Conservation (phyloP, 2,113 vertebrate genomes). For the Coptodon rendalli region DNA sequence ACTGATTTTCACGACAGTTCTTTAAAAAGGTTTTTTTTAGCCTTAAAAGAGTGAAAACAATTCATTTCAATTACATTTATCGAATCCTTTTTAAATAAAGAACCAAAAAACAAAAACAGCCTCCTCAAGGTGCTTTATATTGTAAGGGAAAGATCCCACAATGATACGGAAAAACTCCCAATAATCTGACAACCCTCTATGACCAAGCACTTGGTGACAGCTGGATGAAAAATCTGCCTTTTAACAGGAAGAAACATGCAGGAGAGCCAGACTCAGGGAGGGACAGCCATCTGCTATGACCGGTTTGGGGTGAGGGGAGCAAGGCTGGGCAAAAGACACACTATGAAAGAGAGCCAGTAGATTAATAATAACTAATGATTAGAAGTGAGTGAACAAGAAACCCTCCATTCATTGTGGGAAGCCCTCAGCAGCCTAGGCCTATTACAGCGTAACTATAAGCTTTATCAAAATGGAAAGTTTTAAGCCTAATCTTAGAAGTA, state of each 20-base stretch:
- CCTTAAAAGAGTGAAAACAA: neutral
- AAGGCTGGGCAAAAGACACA: neutral
- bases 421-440: neutral
- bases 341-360: neutral
- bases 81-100: neutral
- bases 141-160: neutral
- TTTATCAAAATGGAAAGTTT: neutral
- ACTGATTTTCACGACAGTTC: neutral
- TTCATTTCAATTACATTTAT: neutral
- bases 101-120: neutral
- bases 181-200: neutral
- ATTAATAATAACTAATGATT: neutral
- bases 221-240: neutral
- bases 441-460: neutral
- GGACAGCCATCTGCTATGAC: neutral
- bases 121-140: neutral
- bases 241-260: neutral
- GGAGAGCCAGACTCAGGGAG: neutral
- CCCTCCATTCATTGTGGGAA: neutral
- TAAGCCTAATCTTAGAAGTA: neutral
- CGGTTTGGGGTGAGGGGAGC: neutral
- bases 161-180: neutral
- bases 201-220: neutral
- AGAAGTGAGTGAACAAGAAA: neutral
- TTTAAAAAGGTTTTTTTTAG: neutral